These are phyloP conservation scores for Slavum lentiscoides DNA, from an alignment of 2,888 invertebrate species.

Conservation along the genomic window DNA sequence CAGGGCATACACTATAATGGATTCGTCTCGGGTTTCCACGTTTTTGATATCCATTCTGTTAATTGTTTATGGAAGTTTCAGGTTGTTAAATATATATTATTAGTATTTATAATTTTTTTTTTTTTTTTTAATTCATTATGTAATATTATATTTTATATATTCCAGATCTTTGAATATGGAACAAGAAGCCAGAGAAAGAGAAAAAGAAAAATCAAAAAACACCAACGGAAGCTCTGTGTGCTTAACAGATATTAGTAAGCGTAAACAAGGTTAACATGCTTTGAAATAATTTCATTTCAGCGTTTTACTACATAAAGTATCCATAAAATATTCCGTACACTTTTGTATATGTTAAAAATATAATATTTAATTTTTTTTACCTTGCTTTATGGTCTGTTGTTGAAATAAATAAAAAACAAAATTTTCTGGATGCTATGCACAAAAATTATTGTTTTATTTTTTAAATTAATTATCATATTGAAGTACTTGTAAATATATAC, in stretches of 20 bases:
- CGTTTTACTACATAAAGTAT: slow-evolving; percentile 20
- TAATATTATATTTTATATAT: slow-evolving; percentile 18
- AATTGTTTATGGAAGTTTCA: slow-evolving; percentile 95
- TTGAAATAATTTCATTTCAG: slow-evolving; percentile 41
- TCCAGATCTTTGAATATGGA: slow-evolving; percentile 90
- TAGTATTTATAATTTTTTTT: neutral
- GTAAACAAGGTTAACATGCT: slow-evolving; percentile 52
- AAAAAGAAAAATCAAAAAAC: slow-evolving; percentile 74
- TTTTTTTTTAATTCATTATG: neutral
- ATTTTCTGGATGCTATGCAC: slow-evolving; percentile 32
- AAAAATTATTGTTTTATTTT: slow-evolving; percentile 37
- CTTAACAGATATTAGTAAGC: slow-evolving; percentile 51
- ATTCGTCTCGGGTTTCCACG: slow-evolving; percentile 94
- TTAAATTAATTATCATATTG: slow-evolving; percentile 13
- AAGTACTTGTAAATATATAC: neutral
- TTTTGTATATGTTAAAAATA: neutral
- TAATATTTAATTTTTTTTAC: neutral
- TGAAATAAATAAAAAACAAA: neutral
- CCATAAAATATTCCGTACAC: slow-evolving; percentile 5
- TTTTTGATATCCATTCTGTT: slow-evolving; percentile 96
- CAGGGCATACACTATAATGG: slow-evolving; percentile 95
- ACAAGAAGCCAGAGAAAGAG: slow-evolving; percentile 84
- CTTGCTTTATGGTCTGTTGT: neutral
- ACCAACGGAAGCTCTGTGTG: slow-evolving; percentile 59
- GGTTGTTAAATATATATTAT: slow-evolving; percentile 59